Evolutionary conservation across 2,113 vertebrate genomes (phyloP).

Genomic region (Pampusana beccarii): DNA sequence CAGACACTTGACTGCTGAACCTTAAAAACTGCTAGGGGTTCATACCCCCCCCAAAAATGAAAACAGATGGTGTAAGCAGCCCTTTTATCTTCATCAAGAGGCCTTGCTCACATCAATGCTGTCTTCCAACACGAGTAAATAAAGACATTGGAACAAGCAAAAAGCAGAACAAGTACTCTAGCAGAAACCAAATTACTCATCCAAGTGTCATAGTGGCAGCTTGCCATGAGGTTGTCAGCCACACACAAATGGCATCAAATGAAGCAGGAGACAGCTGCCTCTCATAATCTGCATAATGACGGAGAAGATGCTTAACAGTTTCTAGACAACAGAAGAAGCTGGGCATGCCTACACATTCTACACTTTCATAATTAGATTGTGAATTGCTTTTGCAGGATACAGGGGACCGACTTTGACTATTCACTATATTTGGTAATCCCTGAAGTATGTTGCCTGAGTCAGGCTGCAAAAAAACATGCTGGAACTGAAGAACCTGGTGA

Average conservation of each 20-base stretch:
- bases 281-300: fast-evolving
- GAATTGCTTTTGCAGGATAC: not conserved
- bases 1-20: not conserved
- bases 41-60: not conserved
- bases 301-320: not conserved
- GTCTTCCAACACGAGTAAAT: slow-evolving; percentile 24
- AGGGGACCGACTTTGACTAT: not conserved
- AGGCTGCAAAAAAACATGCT: not conserved
- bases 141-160: slow-evolving; percentile 1
- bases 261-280: not conserved
- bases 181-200: not conserved
- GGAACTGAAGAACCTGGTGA: not conserved
- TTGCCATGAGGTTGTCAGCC: not conserved
- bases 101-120: not conserved
- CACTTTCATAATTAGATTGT: not conserved
- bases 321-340: not conserved
- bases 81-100: not conserved
- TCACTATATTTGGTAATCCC: not conserved
- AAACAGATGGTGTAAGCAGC: not conserved
- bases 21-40: not conserved
- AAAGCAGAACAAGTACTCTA: not conserved
- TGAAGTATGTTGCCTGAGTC: not conserved
- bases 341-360: not conserved
- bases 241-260: not conserved
- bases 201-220: not conserved